Evolutionary conservation across 37 sponge, comb jelly and placozoan species (phyloP).

Genomic region (Tethya wilhelma): DNA sequence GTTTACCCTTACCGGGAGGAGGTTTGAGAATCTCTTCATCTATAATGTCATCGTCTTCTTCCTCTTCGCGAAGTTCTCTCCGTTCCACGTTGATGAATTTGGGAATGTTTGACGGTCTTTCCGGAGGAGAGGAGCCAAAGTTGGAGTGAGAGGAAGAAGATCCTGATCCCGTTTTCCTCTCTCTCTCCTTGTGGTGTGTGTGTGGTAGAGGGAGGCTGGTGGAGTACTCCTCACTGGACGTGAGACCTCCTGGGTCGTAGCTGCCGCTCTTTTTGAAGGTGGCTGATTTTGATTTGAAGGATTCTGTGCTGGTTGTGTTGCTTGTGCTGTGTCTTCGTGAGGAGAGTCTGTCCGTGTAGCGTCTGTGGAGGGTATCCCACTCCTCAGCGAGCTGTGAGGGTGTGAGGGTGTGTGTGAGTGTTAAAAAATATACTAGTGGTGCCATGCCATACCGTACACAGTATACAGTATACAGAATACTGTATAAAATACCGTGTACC

Average conservation of each 20-base stretch:
- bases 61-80: not conserved
- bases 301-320: not conserved
- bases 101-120: not conserved
- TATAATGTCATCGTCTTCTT: not conserved
- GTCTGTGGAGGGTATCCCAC: constrained; percentile 28
- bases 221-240: not conserved
- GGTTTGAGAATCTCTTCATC: constrained; percentile 23
- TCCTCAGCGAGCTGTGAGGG: constrained; percentile 45
- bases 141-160: not conserved
- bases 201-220: not conserved
- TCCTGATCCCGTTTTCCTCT: not conserved
- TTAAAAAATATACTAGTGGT: not conserved
- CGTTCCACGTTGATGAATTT: constrained; percentile 20
- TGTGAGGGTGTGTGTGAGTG: too few species aligned
- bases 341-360: constrained; percentile 11
- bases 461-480: not conserved
- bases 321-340: not conserved
- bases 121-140: not conserved
- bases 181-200: not conserved
- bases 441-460: not conserved
- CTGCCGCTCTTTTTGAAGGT: not conserved
- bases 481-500: constrained; percentile 18
- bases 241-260: not conserved
- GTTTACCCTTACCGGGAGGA: not conserved
- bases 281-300: not conserved